Evolutionary conservation across 2,113 vertebrate species (phyloP).

Genomic region (Dendrocopos noguchii): DNA sequence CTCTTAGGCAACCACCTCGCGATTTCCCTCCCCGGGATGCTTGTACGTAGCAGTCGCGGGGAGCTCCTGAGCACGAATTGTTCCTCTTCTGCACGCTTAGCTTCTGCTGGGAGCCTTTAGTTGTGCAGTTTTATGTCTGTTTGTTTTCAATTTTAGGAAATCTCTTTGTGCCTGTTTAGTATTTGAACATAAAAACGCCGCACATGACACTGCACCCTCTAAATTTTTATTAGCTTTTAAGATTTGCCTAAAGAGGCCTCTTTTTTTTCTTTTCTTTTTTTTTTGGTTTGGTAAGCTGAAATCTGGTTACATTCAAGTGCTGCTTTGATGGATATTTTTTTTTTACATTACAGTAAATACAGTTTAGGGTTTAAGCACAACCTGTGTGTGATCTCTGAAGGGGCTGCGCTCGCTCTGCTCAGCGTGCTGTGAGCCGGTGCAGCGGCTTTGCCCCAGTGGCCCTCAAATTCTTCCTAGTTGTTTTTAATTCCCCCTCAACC

Average conservation of each 20-base stretch:
- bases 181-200: background rate
- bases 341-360: background rate
- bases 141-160: conserved; percentile 15
- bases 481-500: background rate
- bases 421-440: rapidly evolving
- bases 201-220: background rate
- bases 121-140: background rate
- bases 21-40: background rate
- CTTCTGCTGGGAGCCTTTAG: background rate
- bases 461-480: background rate
- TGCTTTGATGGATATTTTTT: background rate
- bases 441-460: background rate
- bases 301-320: background rate
- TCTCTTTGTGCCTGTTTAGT: background rate
- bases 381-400: background rate
- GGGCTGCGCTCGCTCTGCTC: background rate
- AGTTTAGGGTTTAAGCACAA: background rate
- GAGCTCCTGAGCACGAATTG: background rate
- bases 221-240: conserved; percentile 1
- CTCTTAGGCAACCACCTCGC: rapidly evolving
- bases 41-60: rapidly evolving
- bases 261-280: background rate
- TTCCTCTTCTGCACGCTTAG: background rate
- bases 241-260: background rate
- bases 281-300: background rate